phyloP scores from a whole-genome alignment of 2,888 invertebrate genomes.

The Chorisops tibialis region DNA sequence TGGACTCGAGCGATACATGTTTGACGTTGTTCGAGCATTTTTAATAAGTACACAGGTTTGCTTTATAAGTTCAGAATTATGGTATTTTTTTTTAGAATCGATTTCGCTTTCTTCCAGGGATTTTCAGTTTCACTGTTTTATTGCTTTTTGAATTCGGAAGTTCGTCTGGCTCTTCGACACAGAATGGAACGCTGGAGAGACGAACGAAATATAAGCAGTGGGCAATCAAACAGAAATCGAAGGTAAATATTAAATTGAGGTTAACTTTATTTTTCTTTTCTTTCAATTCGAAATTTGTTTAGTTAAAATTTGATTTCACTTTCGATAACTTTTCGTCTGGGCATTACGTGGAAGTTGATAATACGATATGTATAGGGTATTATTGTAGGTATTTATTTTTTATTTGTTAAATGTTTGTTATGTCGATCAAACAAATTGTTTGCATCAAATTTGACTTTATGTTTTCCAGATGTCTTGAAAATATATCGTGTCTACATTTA shows the following conservation, averaged over 20 bases:
- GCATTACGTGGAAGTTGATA: no score
- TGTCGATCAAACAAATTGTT: no score
- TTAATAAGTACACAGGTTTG: constrained; percentile 86
- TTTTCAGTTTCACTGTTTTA: constrained; percentile 87
- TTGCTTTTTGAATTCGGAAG: constrained; percentile 91
- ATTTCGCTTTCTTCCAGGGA: constrained; percentile 59
- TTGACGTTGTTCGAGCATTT: constrained; percentile 73
- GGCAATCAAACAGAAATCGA: constrained; percentile 44
- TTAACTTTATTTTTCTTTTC: no score
- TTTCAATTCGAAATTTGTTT: no score
- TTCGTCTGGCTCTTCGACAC: constrained; percentile 78
- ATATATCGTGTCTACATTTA: no score
- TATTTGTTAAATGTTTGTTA: no score
- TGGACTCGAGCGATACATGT: constrained; percentile 69
- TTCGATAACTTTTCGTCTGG: no score
- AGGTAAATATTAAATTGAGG: constrained; percentile 39
- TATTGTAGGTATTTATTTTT: no score
- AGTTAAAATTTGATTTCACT: no score
- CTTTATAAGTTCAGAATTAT: background rate
- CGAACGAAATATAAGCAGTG: constrained; percentile 45
- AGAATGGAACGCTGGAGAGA: constrained; percentile 70
- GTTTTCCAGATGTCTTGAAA: no score
- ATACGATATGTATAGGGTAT: no score
- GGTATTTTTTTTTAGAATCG: background rate
- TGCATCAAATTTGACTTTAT: no score